Base-by-base conservation (phyloP, 2,888 invertebrate genomes). In the Oxycera nigricornis region DNA sequence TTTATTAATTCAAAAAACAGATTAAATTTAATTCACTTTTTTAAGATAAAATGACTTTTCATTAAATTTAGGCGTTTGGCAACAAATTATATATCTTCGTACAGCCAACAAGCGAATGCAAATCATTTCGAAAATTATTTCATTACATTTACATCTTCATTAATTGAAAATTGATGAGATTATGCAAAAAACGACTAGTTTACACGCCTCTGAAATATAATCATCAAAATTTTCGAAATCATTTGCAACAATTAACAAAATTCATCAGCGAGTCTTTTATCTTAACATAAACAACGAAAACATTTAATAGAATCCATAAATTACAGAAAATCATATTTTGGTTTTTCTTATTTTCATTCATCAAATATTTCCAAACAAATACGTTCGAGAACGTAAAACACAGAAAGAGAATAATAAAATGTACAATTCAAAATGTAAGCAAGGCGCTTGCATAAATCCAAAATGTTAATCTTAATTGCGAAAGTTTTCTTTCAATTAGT, bases 1-100 rank as follows among this genome's bases (percentile, higher is more conserved):
- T 65, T 65, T 65, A 65, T 65, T 65, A 65, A 65, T n/a, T 65
- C 41, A 41, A 41, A 65, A n/a, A 65, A 65, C 41, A 65, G 41
- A 65, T 17, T 65, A 35, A 65, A 65, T 39, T 22, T 65, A 65
- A 11, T 55, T 17, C 52, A 55, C 4, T 22, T 20, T 2, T 24
- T 55, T 31, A 61, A 46, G 17, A 46, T 46, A 7, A 35, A 35
- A n/a, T 11, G 11, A 35, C 6, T 35, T 35, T 35, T 35, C 35
- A 11, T 7, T 11, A 35, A 35, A 35, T 59, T 61, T 24, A 11
- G 26, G 7, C n/a, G n/a, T 17, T 61, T 61, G 3, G 11, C 46
- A n/a, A n/a, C 46, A 46, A 7, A 7, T 3, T 7, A 46, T 14
- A n/a, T n/a, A n/a, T n/a, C n/a, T n/a, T n/a, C n/a, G n/a, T n/a